Base-by-base conservation (phyloP, 2,888 invertebrate species). In the Anthophora plumipes region DNA sequence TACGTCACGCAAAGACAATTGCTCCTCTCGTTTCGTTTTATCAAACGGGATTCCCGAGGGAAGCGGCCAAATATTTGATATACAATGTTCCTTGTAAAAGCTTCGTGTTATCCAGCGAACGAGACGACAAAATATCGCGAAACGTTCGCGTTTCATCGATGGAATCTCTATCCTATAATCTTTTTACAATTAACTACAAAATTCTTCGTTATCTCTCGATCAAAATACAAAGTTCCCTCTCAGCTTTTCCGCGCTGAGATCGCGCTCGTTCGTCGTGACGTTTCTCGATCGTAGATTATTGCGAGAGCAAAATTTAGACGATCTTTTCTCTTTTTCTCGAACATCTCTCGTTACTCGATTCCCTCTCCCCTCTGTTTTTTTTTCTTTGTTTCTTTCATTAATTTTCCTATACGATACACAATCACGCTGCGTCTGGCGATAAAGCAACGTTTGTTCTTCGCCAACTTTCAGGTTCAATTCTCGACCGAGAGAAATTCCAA, bases 1-100 rank as follows among this genome's bases (percentile, higher is more conserved):
- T 14, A 25, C 66, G 55, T 50, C 68, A 55, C 37, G 25, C 37
- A 41, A 63, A 63, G 46, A 66, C 60, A 77, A 64, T 66, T 66
- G 6, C 55, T 46, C 14, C 17, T 1, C 31, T 48, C 22, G 17
- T 25, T 11, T 25, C 5, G 5, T 0, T 31, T 43, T 64, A 22
- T 20, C n/a, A 17, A 57, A 76, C 37, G n/a, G 54, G 41, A 69
- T 57, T 9, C 14, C 63, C 31, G 31, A 20, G 50, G 50, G 50
- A 52, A 46, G 52, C 57, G 78, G 20, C 17, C 17, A 39, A 46
- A 79, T 70, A 67, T 48, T 43, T 14, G 25, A 48, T 20, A n/a
- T 20, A 43, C 52, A 61, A 43, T 1, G 12, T 46, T 59, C 50
- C 25, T 52, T 46, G 66, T 66, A 77, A 73, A 54, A 77, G 66